Percentiles rank a stretch among this genome's conserved stretches.
phyloP scores from a whole-genome alignment of 2,113 vertebrate species.

The Paradoxurus hermaphroditus region DNA sequence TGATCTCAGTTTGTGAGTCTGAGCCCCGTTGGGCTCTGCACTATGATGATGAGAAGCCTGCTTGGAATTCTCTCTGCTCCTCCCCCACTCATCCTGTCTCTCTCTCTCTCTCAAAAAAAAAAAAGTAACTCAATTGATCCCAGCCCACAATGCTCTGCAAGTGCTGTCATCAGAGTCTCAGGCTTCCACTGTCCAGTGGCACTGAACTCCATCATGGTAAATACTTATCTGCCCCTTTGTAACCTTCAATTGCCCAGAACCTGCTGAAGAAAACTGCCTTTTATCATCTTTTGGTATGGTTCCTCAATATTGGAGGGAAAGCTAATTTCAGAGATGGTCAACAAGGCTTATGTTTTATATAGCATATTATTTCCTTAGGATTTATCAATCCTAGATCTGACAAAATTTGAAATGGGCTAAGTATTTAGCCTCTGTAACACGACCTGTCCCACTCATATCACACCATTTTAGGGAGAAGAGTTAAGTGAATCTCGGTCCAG shows the following conservation, averaged over 20 bases:
- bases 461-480: neutral
- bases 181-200: neutral
- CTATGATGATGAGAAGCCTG: no score
- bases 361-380: neutral
- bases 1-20: no score
- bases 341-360: neutral
- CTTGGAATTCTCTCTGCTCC: no score
- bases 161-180: neutral
- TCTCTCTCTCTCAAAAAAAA: no score
- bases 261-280: neutral
- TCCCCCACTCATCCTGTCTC: no score
- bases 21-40: no score
- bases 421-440: neutral
- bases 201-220: neutral
- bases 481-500: neutral
- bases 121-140: neutral
- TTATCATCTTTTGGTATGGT: neutral
- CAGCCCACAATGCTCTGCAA: neutral
- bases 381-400: neutral
- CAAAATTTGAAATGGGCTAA: neutral
- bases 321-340: neutral
- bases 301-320: neutral
- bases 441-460: neutral
- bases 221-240: neutral
- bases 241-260: neutral